A percentile compares a stretch with the other conserved stretches of the same genome.
Evolutionary conservation across 1,140 invertebrate genomes (phyloP).

Genomic region (Papilio xuthus): DNA sequence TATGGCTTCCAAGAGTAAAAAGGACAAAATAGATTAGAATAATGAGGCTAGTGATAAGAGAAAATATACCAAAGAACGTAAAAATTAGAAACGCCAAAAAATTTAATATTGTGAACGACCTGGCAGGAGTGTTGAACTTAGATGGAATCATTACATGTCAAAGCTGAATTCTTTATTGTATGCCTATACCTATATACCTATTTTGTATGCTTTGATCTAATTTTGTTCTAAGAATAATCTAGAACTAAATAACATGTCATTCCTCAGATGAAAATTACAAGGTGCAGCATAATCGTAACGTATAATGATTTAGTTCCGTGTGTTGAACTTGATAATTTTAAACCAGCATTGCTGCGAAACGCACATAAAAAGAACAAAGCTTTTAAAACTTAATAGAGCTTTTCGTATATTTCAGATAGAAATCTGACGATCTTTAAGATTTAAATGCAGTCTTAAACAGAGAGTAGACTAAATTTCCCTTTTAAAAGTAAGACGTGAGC

Average conservation of each 20-base stretch:
- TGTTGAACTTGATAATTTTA: conserved; percentile 3
- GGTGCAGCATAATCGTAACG: conserved; percentile 23
- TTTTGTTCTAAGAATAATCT: not conserved
- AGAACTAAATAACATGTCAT: conserved; percentile 1
- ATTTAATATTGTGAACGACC: too few species aligned
- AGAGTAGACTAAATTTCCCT: too few species aligned
- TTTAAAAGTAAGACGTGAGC: too few species aligned
- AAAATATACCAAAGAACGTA: not conserved
- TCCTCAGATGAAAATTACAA: conserved; percentile 26
- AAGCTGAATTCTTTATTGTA: not conserved
- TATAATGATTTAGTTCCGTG: conserved; percentile 21
- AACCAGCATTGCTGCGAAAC: not conserved
- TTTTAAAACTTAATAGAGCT: not conserved
- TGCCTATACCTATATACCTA: too few species aligned
- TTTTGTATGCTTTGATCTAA: not conserved
- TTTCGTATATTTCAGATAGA: not conserved
- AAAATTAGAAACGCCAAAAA: not conserved
- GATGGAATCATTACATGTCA: not conserved
- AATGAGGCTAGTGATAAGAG: not conserved
- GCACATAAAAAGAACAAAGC: not conserved
- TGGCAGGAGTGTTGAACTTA: too few species aligned
- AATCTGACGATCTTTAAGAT: not conserved
- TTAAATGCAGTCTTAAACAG: too few species aligned
- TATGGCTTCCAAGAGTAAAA: not conserved
- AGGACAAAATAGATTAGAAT: not conserved